A percentile compares a stretch with the other conserved stretches of the same genome.
Conservation (phyloP, 2,113 vertebrate species). For the Scortum barcoo region DNA sequence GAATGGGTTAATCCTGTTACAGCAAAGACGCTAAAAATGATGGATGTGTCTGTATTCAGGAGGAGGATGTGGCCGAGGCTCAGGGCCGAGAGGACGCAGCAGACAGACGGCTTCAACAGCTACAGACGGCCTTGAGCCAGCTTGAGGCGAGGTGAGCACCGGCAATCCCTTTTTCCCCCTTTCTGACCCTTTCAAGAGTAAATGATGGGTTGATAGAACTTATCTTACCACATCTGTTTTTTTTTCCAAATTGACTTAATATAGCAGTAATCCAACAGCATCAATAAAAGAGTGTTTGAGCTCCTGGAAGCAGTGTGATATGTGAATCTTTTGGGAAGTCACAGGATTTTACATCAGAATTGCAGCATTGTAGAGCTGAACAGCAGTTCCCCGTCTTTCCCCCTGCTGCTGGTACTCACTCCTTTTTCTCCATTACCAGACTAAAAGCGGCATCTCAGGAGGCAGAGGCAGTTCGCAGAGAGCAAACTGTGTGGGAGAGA, state of each 20-base stretch:
- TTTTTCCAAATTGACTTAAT: neutral
- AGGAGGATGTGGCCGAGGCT: constrained; percentile 86
- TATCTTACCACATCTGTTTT: neutral
- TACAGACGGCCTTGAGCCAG: constrained; percentile 88
- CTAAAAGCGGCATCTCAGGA: constrained; percentile 84
- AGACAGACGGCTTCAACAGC: constrained; percentile 88
- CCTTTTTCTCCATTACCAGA: constrained; percentile 55
- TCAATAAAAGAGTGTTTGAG: neutral
- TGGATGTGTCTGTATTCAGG: constrained; percentile 78
- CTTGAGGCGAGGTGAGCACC: constrained; percentile 88
- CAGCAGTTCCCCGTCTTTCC: constrained; percentile 10
- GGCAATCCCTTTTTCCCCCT: neutral
- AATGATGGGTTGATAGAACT: neutral
- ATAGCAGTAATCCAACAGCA: neutral
- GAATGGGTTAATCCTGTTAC: neutral
- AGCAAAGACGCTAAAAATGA: neutral
- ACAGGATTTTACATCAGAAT: constrained; percentile 8
- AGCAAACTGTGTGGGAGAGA: constrained; percentile 87
- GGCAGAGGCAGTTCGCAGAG: constrained; percentile 83
- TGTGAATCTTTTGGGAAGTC: constrained; percentile 18
- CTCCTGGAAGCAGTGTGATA: neutral
- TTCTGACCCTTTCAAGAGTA: neutral
- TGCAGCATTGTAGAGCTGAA: constrained; percentile 7
- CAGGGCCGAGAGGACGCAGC: constrained; percentile 88
- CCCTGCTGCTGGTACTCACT: neutral